phyloP scores from a whole-genome alignment of 2,888 invertebrate genomes.

The Dryococelus australis region DNA sequence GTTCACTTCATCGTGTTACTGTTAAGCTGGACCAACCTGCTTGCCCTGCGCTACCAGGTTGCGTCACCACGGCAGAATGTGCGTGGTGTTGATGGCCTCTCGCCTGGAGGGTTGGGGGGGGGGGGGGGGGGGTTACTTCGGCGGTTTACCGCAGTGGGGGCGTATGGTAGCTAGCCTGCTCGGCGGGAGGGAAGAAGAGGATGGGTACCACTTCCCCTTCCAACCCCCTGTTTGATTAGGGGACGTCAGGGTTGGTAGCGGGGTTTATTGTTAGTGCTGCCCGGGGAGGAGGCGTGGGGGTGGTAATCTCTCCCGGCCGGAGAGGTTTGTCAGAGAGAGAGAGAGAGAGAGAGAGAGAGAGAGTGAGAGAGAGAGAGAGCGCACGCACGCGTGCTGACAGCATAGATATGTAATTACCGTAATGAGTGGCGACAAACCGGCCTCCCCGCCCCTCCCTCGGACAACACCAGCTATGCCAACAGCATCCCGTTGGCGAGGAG shows the following conservation, averaged over 20 bases:
- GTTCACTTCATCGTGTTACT: no score
- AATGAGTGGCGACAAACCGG: not conserved
- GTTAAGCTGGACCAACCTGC: no score
- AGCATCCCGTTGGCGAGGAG: not conserved
- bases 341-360: no score
- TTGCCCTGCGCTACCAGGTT: no score
- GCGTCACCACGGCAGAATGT: no score
- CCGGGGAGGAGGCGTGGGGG: not conserved
- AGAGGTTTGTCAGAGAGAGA: not conserved
- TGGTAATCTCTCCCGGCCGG: not conserved
- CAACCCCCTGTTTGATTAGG: not conserved
- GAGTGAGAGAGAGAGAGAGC: not conserved
- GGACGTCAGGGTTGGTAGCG: not conserved
- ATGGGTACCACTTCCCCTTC: not conserved
- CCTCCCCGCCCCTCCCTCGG: not conserved
- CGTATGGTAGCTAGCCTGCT: not conserved
- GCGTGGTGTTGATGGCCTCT: no score
- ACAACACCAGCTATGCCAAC: not conserved
- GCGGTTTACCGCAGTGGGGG: not conserved
- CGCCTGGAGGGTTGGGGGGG: no score
- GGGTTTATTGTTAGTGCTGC: not conserved
- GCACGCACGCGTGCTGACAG: not conserved
- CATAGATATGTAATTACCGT: conserved; percentile 16
- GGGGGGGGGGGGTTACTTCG: not conserved
- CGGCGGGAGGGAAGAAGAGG: not conserved